phyloP scores from a whole-genome alignment of 1,140 invertebrate species.

The Bombus waltoni region DNA sequence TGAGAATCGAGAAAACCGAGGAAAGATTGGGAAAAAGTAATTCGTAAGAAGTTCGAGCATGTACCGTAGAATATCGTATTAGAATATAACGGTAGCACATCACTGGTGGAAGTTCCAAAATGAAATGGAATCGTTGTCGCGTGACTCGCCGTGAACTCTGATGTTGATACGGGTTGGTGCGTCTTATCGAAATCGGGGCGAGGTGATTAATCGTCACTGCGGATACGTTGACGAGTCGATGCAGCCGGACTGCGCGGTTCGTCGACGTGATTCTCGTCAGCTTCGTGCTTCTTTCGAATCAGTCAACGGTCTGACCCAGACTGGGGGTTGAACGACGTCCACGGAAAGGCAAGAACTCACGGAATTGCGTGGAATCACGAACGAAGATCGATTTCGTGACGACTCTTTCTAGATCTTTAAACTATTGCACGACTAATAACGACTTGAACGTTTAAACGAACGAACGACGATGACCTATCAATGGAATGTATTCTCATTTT shows the following conservation, averaged over 20 bases:
- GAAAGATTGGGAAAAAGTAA: not conserved
- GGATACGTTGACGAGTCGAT: slow-evolving; percentile 63
- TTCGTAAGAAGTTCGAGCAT: not conserved
- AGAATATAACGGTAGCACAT: not conserved
- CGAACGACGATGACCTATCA: no score
- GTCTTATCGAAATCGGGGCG: slow-evolving; percentile 60
- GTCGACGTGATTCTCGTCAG: slow-evolving; percentile 35
- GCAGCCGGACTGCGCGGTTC: slow-evolving; percentile 50
- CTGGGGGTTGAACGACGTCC: not conserved
- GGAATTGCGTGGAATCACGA: slow-evolving; percentile 43
- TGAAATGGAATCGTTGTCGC: slow-evolving; percentile 32
- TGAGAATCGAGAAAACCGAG: not conserved
- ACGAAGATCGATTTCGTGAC: not conserved
- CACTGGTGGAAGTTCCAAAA: not conserved
- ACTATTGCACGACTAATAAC: not conserved
- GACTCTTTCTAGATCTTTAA: not conserved
- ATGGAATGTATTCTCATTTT: no score
- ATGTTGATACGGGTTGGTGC: slow-evolving; percentile 13
- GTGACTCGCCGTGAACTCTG: slow-evolving; percentile 18
- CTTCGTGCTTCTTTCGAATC: slow-evolving; percentile 2
- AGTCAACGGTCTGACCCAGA: not conserved
- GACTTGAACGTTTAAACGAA: no score
- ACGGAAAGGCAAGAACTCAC: slow-evolving; percentile 12
- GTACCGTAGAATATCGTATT: not conserved
- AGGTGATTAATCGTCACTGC: slow-evolving; percentile 61